Evolutionary conservation across 2,888 invertebrate genomes (phyloP).

Genomic region (Gnatocerus cornutus): DNA sequence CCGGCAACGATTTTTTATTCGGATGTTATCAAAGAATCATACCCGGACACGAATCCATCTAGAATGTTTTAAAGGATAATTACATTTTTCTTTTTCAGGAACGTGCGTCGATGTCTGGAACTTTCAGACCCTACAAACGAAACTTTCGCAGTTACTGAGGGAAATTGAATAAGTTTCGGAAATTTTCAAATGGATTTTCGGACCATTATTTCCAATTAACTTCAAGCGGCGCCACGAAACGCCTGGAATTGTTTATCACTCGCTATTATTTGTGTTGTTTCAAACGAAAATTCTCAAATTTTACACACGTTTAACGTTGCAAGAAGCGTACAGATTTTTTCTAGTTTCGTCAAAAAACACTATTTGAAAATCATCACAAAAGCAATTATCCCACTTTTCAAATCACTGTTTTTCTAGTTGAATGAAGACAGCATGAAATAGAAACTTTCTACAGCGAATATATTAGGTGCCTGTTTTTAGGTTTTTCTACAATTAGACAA

Average conservation of each 20-base stretch:
- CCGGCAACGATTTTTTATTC: slow-evolving; percentile 39
- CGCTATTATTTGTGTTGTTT: not conserved
- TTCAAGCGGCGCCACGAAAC: slow-evolving; percentile 1
- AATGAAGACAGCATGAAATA: not conserved
- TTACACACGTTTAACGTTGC: not conserved
- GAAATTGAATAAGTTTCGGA: slow-evolving; percentile 31
- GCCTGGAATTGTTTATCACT: not conserved
- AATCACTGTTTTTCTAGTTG: not conserved
- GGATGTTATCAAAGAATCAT: slow-evolving; percentile 33
- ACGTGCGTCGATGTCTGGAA: slow-evolving; percentile 9
- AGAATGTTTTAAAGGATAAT: slow-evolving; percentile 25
- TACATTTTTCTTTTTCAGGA: slow-evolving; percentile 16
- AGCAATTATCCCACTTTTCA: slow-evolving; percentile 2
- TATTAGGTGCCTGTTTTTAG: not conserved
- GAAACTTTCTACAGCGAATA: not conserved
- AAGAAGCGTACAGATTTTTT: not conserved
- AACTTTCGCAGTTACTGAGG: slow-evolving; percentile 5
- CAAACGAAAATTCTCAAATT: too few species aligned
- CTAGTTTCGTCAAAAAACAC: not conserved
- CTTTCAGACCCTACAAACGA: not conserved
- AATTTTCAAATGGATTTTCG: slow-evolving; percentile 5
- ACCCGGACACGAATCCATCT: slow-evolving; percentile 23
- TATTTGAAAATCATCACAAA: not conserved
- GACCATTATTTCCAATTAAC: slow-evolving; percentile 8
- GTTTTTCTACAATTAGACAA: too few species aligned